Evolutionary conservation across 2,888 invertebrate genomes (phyloP), one percentile per base, ranked within the genome.

Genomic region (Drosophila niveifrons): DNA sequence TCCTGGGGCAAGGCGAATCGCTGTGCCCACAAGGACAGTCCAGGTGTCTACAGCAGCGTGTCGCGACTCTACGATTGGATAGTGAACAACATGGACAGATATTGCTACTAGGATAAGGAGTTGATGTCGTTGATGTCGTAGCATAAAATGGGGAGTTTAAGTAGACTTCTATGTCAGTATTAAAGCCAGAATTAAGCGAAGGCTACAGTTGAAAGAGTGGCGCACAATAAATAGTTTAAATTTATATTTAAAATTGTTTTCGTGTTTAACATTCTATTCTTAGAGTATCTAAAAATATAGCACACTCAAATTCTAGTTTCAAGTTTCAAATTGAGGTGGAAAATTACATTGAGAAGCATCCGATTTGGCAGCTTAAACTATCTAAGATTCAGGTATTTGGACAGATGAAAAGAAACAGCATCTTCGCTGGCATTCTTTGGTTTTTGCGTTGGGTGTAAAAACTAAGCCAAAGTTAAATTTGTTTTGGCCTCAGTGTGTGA

Each of bases 21-120:
- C 8, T 91, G 91, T 62, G 92, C 86, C 1, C 81, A 79, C 78
- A 94, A 94, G 0, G 94, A 95, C 74, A 95, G 94, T 80, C 97
- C 97, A 0, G 97, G 97, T 0, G 96, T 97, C 2, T 97, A 97
- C 91, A 94, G 80, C 1, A 90, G 79, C 31, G 76, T 90, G 47
- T 46, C 68, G 3, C 56, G 62, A 28, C 57, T 90, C 0, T 71
- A 76, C 66, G 74, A 78, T 2, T 90, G 90, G 90, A 83, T 90
- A 44, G 63, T 59, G 2, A 17, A 73, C 6, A 82, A 79, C 7
- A 77, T 88, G 66, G 15, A 55, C 9, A 66, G 61, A 18, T 70
- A 88, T 72, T 90, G 90, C 69, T 84, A 76, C 39, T 50, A 36
- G 43, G 23, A 56, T 46, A 39, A 43, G 36, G n/a, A 2, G 23